Conservation (phyloP, 2,888 invertebrate species). For the Eurytoma californica region DNA sequence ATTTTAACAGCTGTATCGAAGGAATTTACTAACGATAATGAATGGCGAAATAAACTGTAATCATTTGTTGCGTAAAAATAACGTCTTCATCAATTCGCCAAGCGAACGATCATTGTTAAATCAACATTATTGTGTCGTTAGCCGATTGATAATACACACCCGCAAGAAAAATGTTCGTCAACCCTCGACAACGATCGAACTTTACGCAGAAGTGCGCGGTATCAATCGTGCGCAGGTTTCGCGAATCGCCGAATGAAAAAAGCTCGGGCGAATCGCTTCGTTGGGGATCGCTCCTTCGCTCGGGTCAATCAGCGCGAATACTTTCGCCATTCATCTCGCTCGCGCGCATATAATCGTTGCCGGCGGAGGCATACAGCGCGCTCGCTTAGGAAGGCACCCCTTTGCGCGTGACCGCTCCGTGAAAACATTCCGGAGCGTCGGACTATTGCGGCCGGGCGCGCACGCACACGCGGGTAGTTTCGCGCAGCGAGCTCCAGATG, state of each 20-base stretch:
- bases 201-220: background rate
- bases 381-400: constrained; percentile 29
- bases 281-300: constrained; percentile 21
- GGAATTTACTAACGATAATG: too few species aligned
- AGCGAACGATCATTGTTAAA: too few species aligned
- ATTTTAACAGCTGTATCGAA: too few species aligned
- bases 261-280: background rate
- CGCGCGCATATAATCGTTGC: background rate
- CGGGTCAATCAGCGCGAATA: constrained; percentile 39
- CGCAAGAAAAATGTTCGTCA: too few species aligned
- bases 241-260: background rate
- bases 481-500: constrained; percentile 26
- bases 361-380: background rate
- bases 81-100: too few species aligned
- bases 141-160: too few species aligned
- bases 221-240: background rate
- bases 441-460: constrained; percentile 19
- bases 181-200: background rate
- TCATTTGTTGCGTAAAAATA: too few species aligned
- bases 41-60: too few species aligned
- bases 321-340: constrained; percentile 26
- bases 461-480: constrained; percentile 2
- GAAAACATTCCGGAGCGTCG: constrained; percentile 51
- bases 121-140: too few species aligned
- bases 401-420: constrained; percentile 13